A percentile compares a stretch with the other conserved stretches of the same genome.
Conservation (phyloP, 2,888 invertebrate genomes). For the Lasioglossum morio region DNA sequence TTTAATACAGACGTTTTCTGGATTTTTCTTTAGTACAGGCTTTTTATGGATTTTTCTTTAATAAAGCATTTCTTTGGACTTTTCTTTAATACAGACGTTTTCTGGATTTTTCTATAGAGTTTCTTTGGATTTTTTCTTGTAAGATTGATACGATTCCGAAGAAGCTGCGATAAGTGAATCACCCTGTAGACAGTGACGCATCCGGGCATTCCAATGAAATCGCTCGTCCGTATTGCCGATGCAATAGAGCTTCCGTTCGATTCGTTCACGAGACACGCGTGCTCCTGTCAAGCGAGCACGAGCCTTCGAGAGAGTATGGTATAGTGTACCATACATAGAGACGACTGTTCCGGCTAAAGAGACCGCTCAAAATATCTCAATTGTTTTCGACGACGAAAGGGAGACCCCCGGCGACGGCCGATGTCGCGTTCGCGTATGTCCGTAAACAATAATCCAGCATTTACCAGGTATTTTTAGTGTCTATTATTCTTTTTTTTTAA, state of each 20-base stretch:
- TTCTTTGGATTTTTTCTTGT: not conserved
- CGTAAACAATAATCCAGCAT: too few species aligned
- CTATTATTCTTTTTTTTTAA: too few species aligned
- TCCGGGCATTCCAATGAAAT: slow-evolving; percentile 67
- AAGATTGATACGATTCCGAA: not conserved
- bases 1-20: not conserved
- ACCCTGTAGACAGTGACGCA: slow-evolving; percentile 49
- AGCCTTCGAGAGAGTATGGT: not conserved
- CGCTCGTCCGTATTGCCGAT: slow-evolving; percentile 53
- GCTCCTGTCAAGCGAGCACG: slow-evolving; percentile 6
- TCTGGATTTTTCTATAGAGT: too few species aligned
- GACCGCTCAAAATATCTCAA: slow-evolving; percentile 3
- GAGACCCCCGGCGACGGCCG: not conserved
- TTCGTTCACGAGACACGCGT: slow-evolving; percentile 36
- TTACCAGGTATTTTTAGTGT: too few species aligned
- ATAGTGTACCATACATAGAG: not conserved
- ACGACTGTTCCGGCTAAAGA: not conserved
- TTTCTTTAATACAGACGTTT: not conserved
- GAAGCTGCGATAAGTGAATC: not conserved
- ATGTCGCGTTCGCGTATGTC: not conserved
- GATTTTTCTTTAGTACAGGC: not conserved
- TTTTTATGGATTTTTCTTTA: too few species aligned
- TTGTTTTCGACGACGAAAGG: not conserved
- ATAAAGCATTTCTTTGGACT: not conserved
- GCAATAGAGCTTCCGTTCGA: slow-evolving; percentile 58